These are phyloP conservation scores for Oligia fasciuncula DNA, from an alignment of 2,888 invertebrate species.

Conservation along the genomic window DNA sequence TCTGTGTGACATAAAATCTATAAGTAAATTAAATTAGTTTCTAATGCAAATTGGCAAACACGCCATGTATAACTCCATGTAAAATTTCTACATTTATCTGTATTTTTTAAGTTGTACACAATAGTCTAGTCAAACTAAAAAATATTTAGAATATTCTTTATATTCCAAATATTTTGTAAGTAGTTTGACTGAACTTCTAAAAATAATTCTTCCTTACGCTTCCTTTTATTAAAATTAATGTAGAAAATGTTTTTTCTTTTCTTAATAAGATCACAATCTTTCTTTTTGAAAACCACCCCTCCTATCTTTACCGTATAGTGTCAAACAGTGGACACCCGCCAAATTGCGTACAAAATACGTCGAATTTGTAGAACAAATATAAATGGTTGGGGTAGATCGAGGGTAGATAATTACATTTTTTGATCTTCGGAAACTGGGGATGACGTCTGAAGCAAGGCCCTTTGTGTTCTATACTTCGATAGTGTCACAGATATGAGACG, in stretches of 20 bases:
- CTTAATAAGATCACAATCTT: background rate
- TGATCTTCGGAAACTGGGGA: conserved; percentile 87
- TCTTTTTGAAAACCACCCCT: background rate
- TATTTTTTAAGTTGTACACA: background rate
- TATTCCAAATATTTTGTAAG: background rate
- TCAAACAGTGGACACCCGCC: conserved; percentile 72
- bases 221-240: background rate
- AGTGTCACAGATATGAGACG: conserved; percentile 84
- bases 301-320: conserved; percentile 12
- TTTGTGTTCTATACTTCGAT: conserved; percentile 83
- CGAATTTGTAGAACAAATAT: conserved; percentile 90
- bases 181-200: background rate
- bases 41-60: background rate
- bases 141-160: background rate
- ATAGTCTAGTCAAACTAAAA: no score
- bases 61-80: background rate
- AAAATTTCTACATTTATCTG: background rate
- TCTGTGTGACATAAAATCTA: no score
- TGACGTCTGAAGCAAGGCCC: conserved; percentile 77
- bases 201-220: background rate
- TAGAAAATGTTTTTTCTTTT: background rate
- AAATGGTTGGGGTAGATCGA: conserved; percentile 89
- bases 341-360: conserved; percentile 87
- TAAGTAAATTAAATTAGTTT: background rate
- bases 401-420: conserved; percentile 90